phyloP scores from a whole-genome alignment of 2,113 vertebrate species.

The Atlantisia rogersi region DNA sequence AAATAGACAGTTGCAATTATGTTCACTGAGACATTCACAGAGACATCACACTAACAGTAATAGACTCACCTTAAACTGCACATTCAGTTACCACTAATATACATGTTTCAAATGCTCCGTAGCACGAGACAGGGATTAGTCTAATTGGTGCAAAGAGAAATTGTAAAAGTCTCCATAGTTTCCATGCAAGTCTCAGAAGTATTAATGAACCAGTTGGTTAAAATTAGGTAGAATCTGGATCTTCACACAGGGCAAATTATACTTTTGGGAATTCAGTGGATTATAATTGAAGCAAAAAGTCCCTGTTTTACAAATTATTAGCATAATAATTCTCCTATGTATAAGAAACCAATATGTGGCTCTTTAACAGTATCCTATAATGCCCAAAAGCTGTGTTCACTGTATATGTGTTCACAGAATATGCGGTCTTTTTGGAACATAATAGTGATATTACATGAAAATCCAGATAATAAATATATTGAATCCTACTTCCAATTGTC shows the following conservation, averaged over 20 bases:
- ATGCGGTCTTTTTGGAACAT: background rate
- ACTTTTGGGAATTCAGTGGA: background rate
- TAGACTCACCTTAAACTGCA: background rate
- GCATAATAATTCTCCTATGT: background rate
- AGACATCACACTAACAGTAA: background rate
- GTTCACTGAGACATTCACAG: background rate
- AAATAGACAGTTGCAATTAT: background rate
- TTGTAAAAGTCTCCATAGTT: background rate
- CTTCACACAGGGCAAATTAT: background rate
- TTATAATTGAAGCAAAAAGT: background rate
- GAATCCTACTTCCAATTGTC: background rate
- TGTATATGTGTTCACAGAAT: background rate
- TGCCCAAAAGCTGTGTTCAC: background rate
- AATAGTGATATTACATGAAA: background rate
- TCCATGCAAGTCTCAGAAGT: background rate
- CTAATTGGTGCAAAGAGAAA: conserved; percentile 36
- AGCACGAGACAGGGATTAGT: background rate
- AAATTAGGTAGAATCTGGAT: conserved; percentile 7
- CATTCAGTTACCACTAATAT: background rate
- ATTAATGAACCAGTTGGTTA: background rate
- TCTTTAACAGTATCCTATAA: background rate
- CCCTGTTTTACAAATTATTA: background rate
- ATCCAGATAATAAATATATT: background rate
- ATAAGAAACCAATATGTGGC: background rate
- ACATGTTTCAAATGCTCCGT: background rate